Evolutionary conservation across 2,113 vertebrate genomes (phyloP).

Genomic region (Toxotes chatareus): DNA sequence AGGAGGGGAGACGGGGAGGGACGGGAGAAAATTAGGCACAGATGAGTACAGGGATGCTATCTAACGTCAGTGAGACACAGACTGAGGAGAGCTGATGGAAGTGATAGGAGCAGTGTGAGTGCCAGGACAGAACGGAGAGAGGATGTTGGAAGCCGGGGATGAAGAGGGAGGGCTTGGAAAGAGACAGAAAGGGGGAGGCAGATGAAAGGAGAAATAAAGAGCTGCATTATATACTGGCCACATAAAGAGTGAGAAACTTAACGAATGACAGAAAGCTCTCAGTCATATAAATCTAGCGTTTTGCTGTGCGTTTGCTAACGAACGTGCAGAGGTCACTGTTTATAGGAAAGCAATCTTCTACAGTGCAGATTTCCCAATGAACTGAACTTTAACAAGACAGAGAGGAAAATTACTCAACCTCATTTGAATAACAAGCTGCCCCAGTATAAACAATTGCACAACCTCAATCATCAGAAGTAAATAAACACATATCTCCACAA

Average conservation of each 20-base stretch:
- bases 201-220: conserved; percentile 15
- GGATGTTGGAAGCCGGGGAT: conserved; percentile 33
- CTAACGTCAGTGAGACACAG: conserved; percentile 53
- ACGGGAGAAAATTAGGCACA: conserved; percentile 61
- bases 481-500: conserved; percentile 58
- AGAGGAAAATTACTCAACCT: conserved; percentile 52
- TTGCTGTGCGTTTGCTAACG: conserved; percentile 22
- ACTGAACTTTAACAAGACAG: conserved; percentile 51
- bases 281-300: conserved; percentile 6
- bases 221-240: neutral
- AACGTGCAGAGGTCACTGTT: conserved; percentile 48
- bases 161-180: conserved; percentile 26
- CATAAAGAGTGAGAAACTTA: neutral
- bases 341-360: conserved; percentile 47
- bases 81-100: conserved; percentile 56
- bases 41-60: conserved; percentile 64
- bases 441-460: conserved; percentile 66
- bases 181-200: neutral
- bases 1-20: conserved; percentile 28
- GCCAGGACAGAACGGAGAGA: conserved; percentile 44
- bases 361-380: conserved; percentile 37
- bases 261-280: conserved; percentile 5
- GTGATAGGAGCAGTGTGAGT: conserved; percentile 48
- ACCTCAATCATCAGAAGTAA: conserved; percentile 53
- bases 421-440: conserved; percentile 60